These are phyloP conservation scores for Mus musculus DNA, from an alignment of 2,113 vertebrate species.

Conservation along the genomic window DNA sequence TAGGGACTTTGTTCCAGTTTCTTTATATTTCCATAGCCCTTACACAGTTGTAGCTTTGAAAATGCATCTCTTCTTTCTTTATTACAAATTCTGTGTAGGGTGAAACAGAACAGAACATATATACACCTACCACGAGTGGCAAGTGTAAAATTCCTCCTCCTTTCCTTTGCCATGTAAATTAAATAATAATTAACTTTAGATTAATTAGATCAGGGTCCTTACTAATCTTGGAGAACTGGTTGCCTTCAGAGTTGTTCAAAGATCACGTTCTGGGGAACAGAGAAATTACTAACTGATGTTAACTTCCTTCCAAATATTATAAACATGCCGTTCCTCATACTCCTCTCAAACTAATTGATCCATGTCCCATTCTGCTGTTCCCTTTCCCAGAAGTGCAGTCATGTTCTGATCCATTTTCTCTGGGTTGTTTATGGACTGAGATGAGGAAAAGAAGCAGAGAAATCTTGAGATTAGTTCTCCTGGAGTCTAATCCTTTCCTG, in stretches of 20 bases:
- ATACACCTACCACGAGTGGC: neutral
- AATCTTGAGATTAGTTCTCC: neutral
- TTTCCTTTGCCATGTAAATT: neutral
- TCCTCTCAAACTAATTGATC: neutral
- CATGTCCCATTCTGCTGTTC: neutral
- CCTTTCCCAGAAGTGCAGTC: neutral
- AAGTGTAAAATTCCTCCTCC: neutral
- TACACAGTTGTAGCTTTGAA: neutral
- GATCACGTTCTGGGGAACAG: neutral
- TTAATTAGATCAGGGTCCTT: neutral
- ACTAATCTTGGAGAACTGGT: neutral
- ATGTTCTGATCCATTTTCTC: neutral
- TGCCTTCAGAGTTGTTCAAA: constrained; percentile 24
- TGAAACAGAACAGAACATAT: neutral
- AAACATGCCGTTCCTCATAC: neutral
- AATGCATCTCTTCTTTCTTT: neutral
- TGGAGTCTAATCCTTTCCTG: neutral
- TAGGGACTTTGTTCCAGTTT: neutral
- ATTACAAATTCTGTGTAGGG: neutral
- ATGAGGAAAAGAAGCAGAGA: neutral
- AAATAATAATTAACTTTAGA: neutral
- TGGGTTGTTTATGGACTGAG: neutral
- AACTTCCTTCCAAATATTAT: neutral
- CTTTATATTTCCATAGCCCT: neutral
- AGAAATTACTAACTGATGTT: neutral